Evolutionary conservation across 2,113 vertebrate species (phyloP), one percentile per base, ranked within the genome.

Genomic region (Hemicordylus capensis): DNA sequence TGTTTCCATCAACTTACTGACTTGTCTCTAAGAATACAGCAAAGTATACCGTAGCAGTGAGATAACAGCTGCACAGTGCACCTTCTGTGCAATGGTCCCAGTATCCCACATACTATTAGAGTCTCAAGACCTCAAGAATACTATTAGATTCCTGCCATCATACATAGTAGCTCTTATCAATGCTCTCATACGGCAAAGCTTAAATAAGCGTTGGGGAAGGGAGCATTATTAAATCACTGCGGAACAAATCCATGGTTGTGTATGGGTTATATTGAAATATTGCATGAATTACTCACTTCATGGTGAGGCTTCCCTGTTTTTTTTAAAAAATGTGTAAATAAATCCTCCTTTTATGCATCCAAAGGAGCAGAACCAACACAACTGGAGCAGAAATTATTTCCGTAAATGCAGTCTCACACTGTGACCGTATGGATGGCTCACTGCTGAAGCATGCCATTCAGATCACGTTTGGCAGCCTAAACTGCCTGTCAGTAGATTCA

Each of bases 361-460:
- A 84, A 91, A 92, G 86, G 90, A 92, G 80, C 72, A 81, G 92
- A 88, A 67, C 58, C 86, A 88, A 84, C 66, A 54, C 88, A 89
- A 81, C 15, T 44, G 85, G 90, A 82, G 76, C 77, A 73, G 80
- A 75, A 80, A 81, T 76, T 86, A 81, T 80, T 74, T 89, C 84
- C 83, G 31, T 77, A 92, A 90, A 90, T 59, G 70, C 87, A 87
- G 80, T 1, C 34, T 67, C 56, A 72, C 6, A 19, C 42, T 90
- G 89, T 81, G 72, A 91, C 76, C 2, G 3, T n/a, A 81, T 0
- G 1, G 88, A 90, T 83, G 81, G 76, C 64, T 59, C 92, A 87
- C 69, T 87, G 80, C 48, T 83, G 64, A 93, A 89, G 70, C 26
- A 31, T 79, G 70, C 74, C 90, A 85, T 46, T 92, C 82, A 75